Evolutionary conservation across 2,888 invertebrate genomes (phyloP).

Genomic region (Ochropacha duplaris): DNA sequence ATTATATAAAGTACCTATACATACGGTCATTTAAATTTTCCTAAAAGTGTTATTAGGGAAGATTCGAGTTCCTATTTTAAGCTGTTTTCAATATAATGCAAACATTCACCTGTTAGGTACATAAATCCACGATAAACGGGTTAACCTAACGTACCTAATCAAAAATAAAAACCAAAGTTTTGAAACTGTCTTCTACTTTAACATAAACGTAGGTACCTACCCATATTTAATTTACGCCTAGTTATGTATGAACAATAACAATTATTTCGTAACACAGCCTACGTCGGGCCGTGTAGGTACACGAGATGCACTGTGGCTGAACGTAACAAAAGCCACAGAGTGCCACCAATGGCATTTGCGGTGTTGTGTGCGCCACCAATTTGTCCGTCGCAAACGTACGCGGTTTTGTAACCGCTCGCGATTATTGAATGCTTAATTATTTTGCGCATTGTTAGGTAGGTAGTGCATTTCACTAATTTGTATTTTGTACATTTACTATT

Average conservation of each 20-base stretch:
- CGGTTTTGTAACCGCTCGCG: constrained; percentile 25
- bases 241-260: neutral
- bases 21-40: too few species aligned
- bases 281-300: neutral
- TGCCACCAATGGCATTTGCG: constrained; percentile 31
- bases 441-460: constrained; percentile 17
- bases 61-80: too few species aligned
- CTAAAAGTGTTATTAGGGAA: too few species aligned
- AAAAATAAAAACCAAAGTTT: too few species aligned
- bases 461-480: neutral
- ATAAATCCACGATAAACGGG: too few species aligned
- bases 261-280: neutral
- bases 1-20: too few species aligned
- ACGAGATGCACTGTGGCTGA: neutral
- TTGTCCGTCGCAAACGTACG: constrained; percentile 22
- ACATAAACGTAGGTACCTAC: too few species aligned
- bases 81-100: too few species aligned
- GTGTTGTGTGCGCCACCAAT: constrained; percentile 28
- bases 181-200: too few species aligned
- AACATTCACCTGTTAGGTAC: neutral
- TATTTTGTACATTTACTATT: too few species aligned
- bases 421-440: constrained; percentile 41
- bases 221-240: neutral
- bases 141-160: too few species aligned
- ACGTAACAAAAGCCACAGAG: constrained; percentile 18